Evolutionary conservation across 2,888 invertebrate genomes (phyloP).

Genomic region (Drosophila koepferae): DNA sequence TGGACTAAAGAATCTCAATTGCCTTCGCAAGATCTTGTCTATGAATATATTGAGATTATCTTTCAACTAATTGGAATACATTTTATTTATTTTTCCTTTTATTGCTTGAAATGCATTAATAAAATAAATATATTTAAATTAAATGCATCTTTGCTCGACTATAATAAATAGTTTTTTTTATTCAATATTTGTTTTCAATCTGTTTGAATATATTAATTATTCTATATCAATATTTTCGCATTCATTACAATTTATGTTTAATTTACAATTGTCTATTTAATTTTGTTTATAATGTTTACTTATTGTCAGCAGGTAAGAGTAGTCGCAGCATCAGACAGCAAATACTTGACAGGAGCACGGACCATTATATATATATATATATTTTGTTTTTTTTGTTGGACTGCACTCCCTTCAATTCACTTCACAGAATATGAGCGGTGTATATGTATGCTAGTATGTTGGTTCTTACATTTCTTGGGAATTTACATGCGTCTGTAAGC

Average conservation of each 20-base stretch:
- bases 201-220: background rate
- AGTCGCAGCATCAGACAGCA: background rate
- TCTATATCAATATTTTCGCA: background rate
- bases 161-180: background rate
- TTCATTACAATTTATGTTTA: too few species aligned
- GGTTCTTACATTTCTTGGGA: conserved; percentile 19
- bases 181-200: background rate
- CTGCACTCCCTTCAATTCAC: conserved; percentile 15
- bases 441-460: conserved; percentile 5
- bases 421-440: conserved; percentile 17
- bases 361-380: conserved; percentile 1
- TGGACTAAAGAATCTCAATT: background rate
- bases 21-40: background rate
- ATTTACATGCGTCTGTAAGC: conserved; percentile 45
- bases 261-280: background rate
- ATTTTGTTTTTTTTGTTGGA: background rate
- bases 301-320: conserved; percentile 19
- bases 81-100: too few species aligned
- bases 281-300: background rate
- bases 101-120: background rate
- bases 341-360: conserved; percentile 21
- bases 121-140: background rate
- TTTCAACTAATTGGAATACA: too few species aligned
- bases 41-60: background rate
- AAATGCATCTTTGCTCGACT: too few species aligned